Conservation (phyloP, 2,113 vertebrate genomes). For the Oreochromis spilurus region DNA sequence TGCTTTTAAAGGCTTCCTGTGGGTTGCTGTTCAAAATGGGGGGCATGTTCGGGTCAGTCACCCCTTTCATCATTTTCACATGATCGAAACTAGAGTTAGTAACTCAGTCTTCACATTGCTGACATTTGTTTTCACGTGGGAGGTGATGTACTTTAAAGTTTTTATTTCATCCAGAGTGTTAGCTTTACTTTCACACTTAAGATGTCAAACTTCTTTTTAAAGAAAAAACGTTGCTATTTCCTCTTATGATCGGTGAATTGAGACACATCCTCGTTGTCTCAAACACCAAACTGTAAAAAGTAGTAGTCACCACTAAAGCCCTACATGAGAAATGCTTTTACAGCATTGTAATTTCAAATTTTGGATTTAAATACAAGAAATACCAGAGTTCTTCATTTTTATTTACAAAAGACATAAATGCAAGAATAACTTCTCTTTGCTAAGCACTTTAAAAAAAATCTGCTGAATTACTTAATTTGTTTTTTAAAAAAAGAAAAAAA, state of each 20-base stretch:
- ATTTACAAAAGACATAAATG: neutral
- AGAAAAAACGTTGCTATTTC: neutral
- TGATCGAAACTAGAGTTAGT: neutral
- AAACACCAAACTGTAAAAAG: neutral
- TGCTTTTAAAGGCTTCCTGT: conserved; percentile 30
- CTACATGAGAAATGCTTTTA: neutral
- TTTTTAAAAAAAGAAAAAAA: neutral
- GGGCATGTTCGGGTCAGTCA: neutral
- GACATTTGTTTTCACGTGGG: neutral
- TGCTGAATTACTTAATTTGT: neutral
- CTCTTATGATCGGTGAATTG: neutral
- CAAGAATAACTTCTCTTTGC: neutral
- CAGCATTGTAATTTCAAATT: neutral
- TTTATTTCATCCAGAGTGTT: neutral
- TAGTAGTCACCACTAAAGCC: neutral
- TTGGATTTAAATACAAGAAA: neutral
- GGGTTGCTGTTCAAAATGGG: neutral
- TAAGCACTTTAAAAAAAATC: neutral
- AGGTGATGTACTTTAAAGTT: neutral
- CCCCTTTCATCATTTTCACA: neutral
- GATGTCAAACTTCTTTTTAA: neutral
- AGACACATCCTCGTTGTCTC: neutral
- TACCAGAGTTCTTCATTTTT: neutral
- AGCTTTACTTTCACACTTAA: neutral
- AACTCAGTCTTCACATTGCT: neutral